Evolutionary conservation across 1,140 invertebrate genomes (phyloP), one percentile per base, ranked within the genome.

Genomic region (Diabrotica undecimpunctata): DNA sequence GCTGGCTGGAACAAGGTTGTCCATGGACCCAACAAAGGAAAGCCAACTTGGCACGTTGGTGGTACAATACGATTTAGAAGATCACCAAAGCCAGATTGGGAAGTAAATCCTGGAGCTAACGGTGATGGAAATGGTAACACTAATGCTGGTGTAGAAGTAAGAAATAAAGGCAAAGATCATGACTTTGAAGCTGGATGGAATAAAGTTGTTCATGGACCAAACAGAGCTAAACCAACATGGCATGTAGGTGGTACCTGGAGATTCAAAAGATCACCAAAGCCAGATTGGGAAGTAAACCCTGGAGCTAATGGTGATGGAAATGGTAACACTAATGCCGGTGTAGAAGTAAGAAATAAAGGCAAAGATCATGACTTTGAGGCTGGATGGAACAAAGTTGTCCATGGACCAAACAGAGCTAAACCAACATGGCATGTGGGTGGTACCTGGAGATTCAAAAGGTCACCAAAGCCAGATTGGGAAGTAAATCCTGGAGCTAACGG

Each of bases 191-290:
- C 66, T 14, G 64, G 66, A 36, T 70, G 59, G 56, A 64, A 63
- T 9, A 62, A 70, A 41, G 54, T 52, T 14, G 39, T 70, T 10
- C 37, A 61, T 41, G 69, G 69, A 13, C 66, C 63, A 4, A 39
- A 64, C 2, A 70, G 68, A 54, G 54, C 64, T 2, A 68, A 64
- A n/a, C 66, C 64, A n/a, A 66, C 64, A 13, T 70, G 69, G 69
- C 60, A 66, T 54, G 64, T 66, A 36, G 69, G 69, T 7, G 69
- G 69, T 36, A 68, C n/a, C 13, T 61, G 64, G 37, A 61, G 55
- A 25, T 70, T 50, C 46, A 2, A 1, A 50, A 1, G 25, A 25
- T 25, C 25, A 1, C 25, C 25, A 25, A 25, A 25, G 25, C 25
- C 25, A 25, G 25, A 25, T 2, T 25, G 25, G 25, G 25, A 25